A percentile compares a stretch with the other conserved stretches of the same genome.
Conservation (phyloP, 2,888 invertebrate genomes). For the Bhutanitis thaidina region DNA sequence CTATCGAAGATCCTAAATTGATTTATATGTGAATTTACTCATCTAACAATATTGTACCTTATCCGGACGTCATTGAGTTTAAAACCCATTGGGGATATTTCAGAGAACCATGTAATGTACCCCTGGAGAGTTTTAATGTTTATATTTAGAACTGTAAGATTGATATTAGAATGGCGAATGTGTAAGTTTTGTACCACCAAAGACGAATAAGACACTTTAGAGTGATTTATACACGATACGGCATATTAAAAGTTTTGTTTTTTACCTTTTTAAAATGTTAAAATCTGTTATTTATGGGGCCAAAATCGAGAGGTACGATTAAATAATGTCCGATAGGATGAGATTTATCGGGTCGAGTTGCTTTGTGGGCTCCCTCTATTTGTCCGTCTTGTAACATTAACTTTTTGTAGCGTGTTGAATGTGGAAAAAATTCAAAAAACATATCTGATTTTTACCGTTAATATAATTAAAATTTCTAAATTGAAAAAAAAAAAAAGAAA, state of each 20-base stretch:
- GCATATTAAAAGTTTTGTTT: slow-evolving; percentile 76
- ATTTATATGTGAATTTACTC: slow-evolving; percentile 56
- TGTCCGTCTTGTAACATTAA: slow-evolving; percentile 41
- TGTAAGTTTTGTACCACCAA: slow-evolving; percentile 56
- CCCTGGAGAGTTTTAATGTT: not conserved
- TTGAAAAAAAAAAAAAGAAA: too few relatives aligned
- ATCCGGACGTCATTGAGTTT: not conserved
- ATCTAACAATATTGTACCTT: not conserved
- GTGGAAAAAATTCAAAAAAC: not conserved
- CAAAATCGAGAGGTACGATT: slow-evolving; percentile 77
- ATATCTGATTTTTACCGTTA: not conserved
- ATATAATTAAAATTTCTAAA: too few relatives aligned
- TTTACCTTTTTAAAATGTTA: slow-evolving; percentile 68
- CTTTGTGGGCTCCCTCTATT: slow-evolving; percentile 54
- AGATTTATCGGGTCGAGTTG: slow-evolving; percentile 63
- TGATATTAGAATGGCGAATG: slow-evolving; percentile 17
- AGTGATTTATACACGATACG: slow-evolving; percentile 76
- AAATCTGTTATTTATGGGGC: slow-evolving; percentile 76
- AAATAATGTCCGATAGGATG: slow-evolving; percentile 71
- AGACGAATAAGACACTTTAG: slow-evolving; percentile 72
- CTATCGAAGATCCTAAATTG: slow-evolving; percentile 53
- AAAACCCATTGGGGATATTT: not conserved
- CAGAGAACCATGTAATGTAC: not conserved
- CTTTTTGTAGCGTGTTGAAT: slow-evolving; percentile 22
- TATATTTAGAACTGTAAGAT: slow-evolving; percentile 8